phyloP scores from a whole-genome alignment of 1,140 invertebrate genomes.

The Reticulitermes speratus region DNA sequence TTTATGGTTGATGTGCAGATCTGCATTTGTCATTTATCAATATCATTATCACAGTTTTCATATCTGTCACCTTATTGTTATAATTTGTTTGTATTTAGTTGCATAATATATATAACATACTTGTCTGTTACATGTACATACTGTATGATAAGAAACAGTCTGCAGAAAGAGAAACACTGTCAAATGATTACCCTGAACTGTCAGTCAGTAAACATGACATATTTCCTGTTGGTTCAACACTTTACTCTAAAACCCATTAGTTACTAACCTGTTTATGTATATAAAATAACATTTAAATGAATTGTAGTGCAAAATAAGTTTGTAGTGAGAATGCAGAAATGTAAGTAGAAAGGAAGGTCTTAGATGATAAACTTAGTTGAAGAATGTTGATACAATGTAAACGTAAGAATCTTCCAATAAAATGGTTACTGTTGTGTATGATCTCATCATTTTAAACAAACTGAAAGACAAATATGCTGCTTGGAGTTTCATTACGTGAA shows the following conservation, averaged over 20 bases:
- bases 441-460: neutral
- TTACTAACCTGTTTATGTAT: neutral
- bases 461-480: neutral
- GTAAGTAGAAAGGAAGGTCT: neutral
- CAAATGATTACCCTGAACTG: neutral
- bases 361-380: neutral
- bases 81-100: neutral
- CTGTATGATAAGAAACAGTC: neutral
- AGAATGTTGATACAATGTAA: neutral
- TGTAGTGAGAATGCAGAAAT: slow-evolving; percentile 8
- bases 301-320: neutral
- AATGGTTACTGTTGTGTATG: slow-evolving; percentile 3
- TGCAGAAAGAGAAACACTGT: neutral
- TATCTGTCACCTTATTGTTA: neutral
- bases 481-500: neutral
- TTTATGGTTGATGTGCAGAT: neutral
- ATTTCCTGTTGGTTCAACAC: slow-evolving; percentile 9
- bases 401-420: neutral
- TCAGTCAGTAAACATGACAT: neutral
- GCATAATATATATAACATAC: neutral
- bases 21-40: neutral
- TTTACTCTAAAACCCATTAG: neutral
- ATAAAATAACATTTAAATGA: neutral
- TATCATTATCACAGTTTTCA: neutral
- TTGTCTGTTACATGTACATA: neutral